Base-by-base conservation (phyloP, 2,888 invertebrate genomes). In the Pachymerium ferrugineum region DNA sequence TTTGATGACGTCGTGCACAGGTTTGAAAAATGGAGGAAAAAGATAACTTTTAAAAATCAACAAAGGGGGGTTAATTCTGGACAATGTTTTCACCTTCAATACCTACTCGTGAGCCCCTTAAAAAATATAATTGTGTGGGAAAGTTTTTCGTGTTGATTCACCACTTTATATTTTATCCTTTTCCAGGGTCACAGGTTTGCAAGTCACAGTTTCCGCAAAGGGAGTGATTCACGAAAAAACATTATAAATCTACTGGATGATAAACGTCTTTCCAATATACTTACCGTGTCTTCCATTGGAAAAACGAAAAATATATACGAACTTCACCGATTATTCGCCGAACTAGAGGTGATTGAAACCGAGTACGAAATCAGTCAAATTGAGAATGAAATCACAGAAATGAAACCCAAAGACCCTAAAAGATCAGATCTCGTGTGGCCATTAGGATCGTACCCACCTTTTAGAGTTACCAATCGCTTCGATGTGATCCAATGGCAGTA, bases 401-500 rank as follows among this genome's bases (percentile, higher is more conserved):
- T 83, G 72, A 83, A 84, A 14, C 86, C 86, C 0, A 81, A 81
- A 8, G 83, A 83, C 12, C 76, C 77, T 22, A 80, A 79, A 25
- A 31, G 14, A 31, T 70, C 29, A 6, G 79, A 80, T 42, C 78
- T 83, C 2, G 82, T 85, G 4, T 94, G 93, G 93, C 93, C 93
- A 0, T 82, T 91, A 67, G 93, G 91, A 74, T 87, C 88, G 77
- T 87, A 88, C 75, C 84, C 86, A 33, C 87, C 87, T 0, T 88
- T 87, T 76, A 87, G 86, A 76, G 89, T 92, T 1, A 85, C 86
- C 14, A 89, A 89, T 72, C 86, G 94, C 78, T 90, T 90, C 84
- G 94, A 96, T 83, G 87, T 96, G 76, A 86, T 93, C 70, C 88
- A 89, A 62, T 97, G 95, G 92, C 89, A 90, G 73, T 89, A 91